A percentile compares a stretch with the other conserved stretches of the same genome.
These are phyloP conservation scores for Conopomorpha cramerella DNA, from an alignment of 1,140 invertebrate genomes.

Conservation along the genomic window DNA sequence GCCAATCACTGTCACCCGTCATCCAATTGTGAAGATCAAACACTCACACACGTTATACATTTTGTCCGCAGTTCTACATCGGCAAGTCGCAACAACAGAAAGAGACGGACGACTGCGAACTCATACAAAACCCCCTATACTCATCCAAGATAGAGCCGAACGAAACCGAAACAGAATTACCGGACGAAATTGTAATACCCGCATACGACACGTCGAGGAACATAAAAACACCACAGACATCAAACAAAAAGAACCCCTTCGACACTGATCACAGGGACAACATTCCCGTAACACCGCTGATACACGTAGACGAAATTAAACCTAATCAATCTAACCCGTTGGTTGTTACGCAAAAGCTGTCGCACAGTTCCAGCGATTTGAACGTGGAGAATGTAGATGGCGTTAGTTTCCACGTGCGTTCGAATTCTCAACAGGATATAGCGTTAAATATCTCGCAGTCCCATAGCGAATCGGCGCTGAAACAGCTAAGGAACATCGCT, in stretches of 20 bases:
- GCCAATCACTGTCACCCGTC: too few relatives aligned
- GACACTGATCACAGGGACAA: conserved; percentile 14
- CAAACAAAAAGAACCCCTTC: conserved; percentile 61
- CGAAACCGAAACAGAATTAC: conserved; percentile 17
- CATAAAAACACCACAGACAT: conserved; percentile 32
- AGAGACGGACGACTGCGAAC: conserved; percentile 31
- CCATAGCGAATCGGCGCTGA: conserved; percentile 78
- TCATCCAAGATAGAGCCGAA: conserved; percentile 52
- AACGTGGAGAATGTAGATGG: conserved; percentile 24
- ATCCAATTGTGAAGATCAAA: too few relatives aligned
- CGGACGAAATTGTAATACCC: conserved; percentile 51
- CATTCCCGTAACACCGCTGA: conserved; percentile 29
- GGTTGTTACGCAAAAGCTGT: conserved; percentile 64
- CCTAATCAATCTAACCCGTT: conserved; percentile 56
- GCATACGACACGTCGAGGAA: background rate
- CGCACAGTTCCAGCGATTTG: conserved; percentile 72
- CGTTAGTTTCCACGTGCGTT: conserved; percentile 58
- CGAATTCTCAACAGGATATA: conserved; percentile 68
- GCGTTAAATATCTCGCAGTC: conserved; percentile 73
- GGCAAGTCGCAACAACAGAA: conserved; percentile 30
- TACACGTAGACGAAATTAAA: conserved; percentile 57
- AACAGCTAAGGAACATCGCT: conserved; percentile 67
- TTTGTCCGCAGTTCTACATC: conserved; percentile 57
- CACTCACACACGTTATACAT: too few relatives aligned
- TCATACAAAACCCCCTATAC: conserved; percentile 52